Evolutionary conservation across 2,888 invertebrate species (phyloP).

Genomic region (Tethea ocularis): DNA sequence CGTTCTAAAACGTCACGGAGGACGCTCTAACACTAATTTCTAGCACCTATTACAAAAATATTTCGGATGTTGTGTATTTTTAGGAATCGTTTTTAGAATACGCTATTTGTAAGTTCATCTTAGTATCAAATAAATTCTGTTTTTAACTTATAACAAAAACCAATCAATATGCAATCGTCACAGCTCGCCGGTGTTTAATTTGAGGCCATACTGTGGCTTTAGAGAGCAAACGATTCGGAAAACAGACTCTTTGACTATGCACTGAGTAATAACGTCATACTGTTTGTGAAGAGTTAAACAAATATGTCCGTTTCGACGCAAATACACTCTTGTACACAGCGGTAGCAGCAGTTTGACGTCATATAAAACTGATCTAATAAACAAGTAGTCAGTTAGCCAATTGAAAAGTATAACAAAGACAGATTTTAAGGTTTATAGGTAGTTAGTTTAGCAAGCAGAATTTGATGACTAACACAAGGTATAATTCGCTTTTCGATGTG

Average conservation of each 20-base stretch:
- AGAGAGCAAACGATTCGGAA: constrained; percentile 35
- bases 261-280: constrained; percentile 29
- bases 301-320: not conserved
- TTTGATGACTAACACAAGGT: not conserved
- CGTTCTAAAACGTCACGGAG: no score
- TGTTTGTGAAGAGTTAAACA: constrained; percentile 22
- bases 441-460: not conserved
- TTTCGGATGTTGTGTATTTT: no score
- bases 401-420: not conserved
- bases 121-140: not conserved
- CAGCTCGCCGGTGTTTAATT: constrained; percentile 31
- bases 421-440: not conserved
- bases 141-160: not conserved
- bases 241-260: constrained; percentile 31
- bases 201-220: constrained; percentile 35
- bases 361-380: not conserved
- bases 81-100: no score
- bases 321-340: not conserved
- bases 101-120: no score
- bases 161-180: constrained; percentile 24
- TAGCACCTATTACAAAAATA: no score
- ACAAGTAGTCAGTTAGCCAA: not conserved
- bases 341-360: not conserved
- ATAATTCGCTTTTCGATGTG: not conserved
- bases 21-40: no score